These are phyloP conservation scores for Littorina saxatilis DNA, from an alignment of 1,140 invertebrate genomes.

Conservation along the genomic window DNA sequence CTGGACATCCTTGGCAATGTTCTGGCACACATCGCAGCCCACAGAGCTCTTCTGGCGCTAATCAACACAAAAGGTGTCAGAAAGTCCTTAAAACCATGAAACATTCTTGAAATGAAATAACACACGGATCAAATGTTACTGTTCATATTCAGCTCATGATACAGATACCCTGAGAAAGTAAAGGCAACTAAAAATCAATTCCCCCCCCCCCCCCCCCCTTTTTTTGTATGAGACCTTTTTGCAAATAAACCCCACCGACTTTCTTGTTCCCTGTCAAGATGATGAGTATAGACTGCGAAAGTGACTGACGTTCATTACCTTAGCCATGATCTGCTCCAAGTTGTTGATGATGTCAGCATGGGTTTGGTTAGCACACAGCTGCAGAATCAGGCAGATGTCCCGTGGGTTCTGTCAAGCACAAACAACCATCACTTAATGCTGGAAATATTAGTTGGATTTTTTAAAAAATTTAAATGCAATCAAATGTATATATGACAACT, in stretches of 20 bases:
- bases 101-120: no score
- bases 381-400: not conserved
- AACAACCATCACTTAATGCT: not conserved
- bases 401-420: not conserved
- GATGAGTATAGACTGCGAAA: not conserved
- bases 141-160: not conserved
- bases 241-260: not conserved
- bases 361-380: not conserved
- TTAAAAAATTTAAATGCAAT: not conserved
- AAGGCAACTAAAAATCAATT: not conserved
- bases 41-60: not conserved
- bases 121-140: not conserved
- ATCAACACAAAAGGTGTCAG: not conserved
- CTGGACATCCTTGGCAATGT: not conserved
- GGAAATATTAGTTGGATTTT: not conserved
- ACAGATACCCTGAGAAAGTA: not conserved
- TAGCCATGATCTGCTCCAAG: not conserved
- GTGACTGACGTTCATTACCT: not conserved
- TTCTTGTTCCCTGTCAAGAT: no score
- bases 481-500: not conserved
- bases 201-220: no score
- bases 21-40: conserved; percentile 2
- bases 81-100: no score
- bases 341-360: not conserved
- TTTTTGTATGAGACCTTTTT: no score